A percentile compares a stretch with the other conserved stretches of the same genome.
Evolutionary conservation across 2,113 vertebrate genomes (phyloP).

Genomic region (Nycticorax nycticorax): DNA sequence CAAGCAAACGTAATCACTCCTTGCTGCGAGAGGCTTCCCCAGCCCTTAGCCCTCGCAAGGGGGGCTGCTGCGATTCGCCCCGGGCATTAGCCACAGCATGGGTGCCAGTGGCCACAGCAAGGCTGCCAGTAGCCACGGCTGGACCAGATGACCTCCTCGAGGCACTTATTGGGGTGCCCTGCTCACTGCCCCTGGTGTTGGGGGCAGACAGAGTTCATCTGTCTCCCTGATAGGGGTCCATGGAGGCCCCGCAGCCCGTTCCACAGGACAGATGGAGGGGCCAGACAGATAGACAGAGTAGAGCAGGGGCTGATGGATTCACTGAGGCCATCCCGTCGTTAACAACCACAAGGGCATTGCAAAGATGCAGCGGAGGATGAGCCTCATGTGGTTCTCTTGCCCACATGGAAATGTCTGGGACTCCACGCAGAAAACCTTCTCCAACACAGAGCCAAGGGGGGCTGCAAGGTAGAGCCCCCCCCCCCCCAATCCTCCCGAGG

Average conservation of each 20-base stretch:
- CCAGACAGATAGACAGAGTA: not conserved
- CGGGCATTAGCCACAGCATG: not conserved
- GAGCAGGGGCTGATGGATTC: not conserved
- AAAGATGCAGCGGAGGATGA: not conserved
- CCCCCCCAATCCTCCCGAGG: not conserved
- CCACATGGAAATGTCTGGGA: not conserved
- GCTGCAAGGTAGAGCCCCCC: not conserved
- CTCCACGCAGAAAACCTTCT: not conserved
- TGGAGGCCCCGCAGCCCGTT: accelerated
- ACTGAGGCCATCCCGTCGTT: not conserved
- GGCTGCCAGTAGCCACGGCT: not conserved
- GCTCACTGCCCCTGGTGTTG: not conserved
- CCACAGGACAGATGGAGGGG: not conserved
- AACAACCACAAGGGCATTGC: not conserved
- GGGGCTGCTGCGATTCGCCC: not conserved
- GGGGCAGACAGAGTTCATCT: not conserved
- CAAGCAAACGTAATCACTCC: not conserved
- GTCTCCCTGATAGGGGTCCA: not conserved
- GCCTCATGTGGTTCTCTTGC: not conserved
- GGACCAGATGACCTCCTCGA: not conserved
- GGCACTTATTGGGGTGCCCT: not conserved
- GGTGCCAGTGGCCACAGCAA: not conserved
- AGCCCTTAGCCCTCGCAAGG: accelerated
- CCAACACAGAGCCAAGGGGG: not conserved
- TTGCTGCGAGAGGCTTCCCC: not conserved